Evolutionary conservation across 2,888 invertebrate genomes (phyloP).

Genomic region (Eledone cirrhosa): DNA sequence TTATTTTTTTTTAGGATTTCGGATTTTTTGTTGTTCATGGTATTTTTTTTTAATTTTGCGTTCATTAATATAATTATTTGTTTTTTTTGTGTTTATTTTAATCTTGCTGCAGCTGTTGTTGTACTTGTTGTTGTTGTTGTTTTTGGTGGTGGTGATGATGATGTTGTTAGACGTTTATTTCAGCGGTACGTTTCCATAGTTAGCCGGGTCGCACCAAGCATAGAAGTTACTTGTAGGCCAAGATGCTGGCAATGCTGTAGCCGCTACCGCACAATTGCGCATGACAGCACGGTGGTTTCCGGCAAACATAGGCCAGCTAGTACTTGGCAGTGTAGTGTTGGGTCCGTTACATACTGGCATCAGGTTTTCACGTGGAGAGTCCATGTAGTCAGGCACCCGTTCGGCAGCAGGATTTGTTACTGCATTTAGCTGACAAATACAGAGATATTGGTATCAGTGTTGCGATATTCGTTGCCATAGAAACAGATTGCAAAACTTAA

Average conservation of each 20-base stretch:
- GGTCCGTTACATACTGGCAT: conserved; percentile 25
- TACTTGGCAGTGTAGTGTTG: background rate
- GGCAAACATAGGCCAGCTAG: conserved; percentile 23
- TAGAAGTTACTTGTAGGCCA: conserved; percentile 24
- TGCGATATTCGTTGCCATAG: no score
- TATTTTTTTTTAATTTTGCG: background rate
- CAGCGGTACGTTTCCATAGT: conserved; percentile 18
- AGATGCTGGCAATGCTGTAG: background rate
- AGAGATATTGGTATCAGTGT: conserved; percentile 19
- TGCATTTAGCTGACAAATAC: conserved; percentile 21
- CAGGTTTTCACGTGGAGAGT: conserved; percentile 21
- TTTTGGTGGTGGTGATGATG: no score
- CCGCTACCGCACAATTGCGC: conserved; percentile 13
- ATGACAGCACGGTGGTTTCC: conserved; percentile 13
- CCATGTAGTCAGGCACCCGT: conserved; percentile 18
- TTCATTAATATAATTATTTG: background rate
- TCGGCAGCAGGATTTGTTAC: conserved; percentile 11
- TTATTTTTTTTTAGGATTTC: background rate
- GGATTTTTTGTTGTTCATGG: background rate
- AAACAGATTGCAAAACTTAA: no score
- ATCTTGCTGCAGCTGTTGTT: background rate
- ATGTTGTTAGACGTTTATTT: background rate
- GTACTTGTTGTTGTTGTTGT: no score
- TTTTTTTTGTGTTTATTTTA: background rate
- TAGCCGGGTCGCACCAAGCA: conserved; percentile 19